phyloP scores from a whole-genome alignment of 1,140 invertebrate species.

The Philotrypesis tridentata region DNA sequence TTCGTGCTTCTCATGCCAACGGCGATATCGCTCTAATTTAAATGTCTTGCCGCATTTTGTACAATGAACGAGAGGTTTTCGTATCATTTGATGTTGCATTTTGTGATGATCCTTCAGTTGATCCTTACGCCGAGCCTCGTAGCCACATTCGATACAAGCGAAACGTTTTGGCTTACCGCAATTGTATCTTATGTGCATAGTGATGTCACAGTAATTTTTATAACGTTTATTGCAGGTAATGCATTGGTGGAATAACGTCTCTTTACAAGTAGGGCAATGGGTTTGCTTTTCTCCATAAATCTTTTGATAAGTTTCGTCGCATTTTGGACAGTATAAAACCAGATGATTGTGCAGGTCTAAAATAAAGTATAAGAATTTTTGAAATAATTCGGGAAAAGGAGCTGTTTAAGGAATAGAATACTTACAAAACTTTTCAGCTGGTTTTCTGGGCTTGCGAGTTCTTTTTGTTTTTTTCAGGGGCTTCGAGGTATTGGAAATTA shows the following conservation, averaged over 20 bases:
- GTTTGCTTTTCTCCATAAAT: background rate
- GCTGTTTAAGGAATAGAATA: background rate
- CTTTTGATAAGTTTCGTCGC: background rate
- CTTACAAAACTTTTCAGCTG: background rate
- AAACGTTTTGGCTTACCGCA: constrained; percentile 1
- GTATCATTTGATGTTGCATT: background rate
- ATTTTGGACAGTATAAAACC: background rate
- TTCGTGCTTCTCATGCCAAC: background rate
- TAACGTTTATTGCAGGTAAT: background rate
- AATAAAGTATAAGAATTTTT: background rate
- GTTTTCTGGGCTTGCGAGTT: background rate
- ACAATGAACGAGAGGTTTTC: background rate
- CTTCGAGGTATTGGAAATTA: background rate
- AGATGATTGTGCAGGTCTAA: background rate
- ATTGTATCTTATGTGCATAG: constrained; percentile 1
- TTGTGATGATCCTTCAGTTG: background rate
- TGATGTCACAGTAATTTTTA: background rate
- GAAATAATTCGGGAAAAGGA: background rate
- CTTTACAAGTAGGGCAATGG: background rate
- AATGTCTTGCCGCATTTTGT: constrained; percentile 1
- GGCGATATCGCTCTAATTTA: background rate
- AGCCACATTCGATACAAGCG: background rate
- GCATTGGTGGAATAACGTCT: background rate
- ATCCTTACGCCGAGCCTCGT: background rate
- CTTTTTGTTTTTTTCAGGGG: background rate